Evolutionary conservation across 2,113 vertebrate species (phyloP), one percentile per base, ranked within the genome.

Genomic region (Hiodon alosoides): DNA sequence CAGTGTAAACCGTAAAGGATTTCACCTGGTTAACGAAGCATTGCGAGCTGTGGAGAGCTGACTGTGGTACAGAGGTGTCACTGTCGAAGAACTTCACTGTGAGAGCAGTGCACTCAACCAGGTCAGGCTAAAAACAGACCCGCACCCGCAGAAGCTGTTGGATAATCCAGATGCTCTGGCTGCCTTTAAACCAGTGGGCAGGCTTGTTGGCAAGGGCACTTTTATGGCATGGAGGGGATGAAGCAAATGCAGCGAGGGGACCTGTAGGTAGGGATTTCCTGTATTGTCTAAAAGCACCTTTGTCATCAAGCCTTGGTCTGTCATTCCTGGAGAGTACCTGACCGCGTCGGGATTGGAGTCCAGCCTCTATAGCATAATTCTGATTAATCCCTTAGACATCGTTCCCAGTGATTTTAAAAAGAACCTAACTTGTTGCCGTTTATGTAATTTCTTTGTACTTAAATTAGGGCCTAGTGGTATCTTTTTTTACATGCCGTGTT

Each of bases 91-190:
- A 3, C 9, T 14, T 14, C 14, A 14, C 58, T 31, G 31, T 3
- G 67, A n/a, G 67, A 13, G 10, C 50, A 7, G 50, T 8, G 50
- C 17, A 13, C 67, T 14, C 67, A 69, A 69, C 11, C 50, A 7
- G 67, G 67, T 53, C 67, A 69, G 67, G 67, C 67, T 69, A 69
- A 53, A 69, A 69, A 69, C 67, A 69, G 67, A 51, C 50, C 47
- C 7, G 7, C 50, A 53, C 48, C 50, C 1, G 3, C 48, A 10
- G 3, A 48, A n/a, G 31, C 48, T 50, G 11, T 50, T 65, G 3
- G 13, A 48, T 69, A 52, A 52, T 52, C 67, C 67, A 53, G 67
- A 53, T 51, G 50, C 67, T 69, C 67, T 7, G 5, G n/a, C 48
- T 69, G 47, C 67, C 67, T 69, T 48, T 50, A 14, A 48, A 52